phyloP scores from a whole-genome alignment of 2,888 invertebrate species.

The Epicampocera succincta region DNA sequence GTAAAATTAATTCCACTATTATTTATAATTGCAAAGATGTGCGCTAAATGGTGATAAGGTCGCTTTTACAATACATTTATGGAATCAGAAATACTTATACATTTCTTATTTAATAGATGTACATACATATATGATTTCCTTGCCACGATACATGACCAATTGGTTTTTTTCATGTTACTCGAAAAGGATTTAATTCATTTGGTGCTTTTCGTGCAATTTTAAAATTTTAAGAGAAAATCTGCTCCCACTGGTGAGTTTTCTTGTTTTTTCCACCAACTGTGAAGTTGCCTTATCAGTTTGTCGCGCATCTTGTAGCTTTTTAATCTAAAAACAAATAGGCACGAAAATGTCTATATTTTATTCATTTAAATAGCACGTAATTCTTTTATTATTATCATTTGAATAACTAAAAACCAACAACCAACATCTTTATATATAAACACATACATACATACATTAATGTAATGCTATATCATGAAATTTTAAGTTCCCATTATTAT shows the following conservation, averaged over 20 bases:
- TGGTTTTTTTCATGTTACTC: too few relatives aligned
- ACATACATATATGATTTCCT: too few relatives aligned
- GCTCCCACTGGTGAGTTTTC: too few relatives aligned
- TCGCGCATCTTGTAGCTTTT: not conserved
- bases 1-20: constrained; percentile 19
- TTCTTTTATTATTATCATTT: constrained; percentile 34
- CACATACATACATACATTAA: constrained; percentile 25
- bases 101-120: too few relatives aligned
- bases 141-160: too few relatives aligned
- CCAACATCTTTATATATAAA: constrained; percentile 3
- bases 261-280: not conserved
- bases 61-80: not conserved
- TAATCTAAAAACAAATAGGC: constrained; percentile 21
- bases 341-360: constrained; percentile 3
- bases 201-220: too few relatives aligned
- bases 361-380: constrained; percentile 22
- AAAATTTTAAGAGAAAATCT: too few relatives aligned
- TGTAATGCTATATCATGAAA: constrained; percentile 59
- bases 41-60: constrained; percentile 5
- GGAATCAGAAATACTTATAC: too few relatives aligned
- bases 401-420: not conserved
- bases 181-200: too few relatives aligned
- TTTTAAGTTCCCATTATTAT: constrained; percentile 68
- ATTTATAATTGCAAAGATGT: constrained; percentile 1
- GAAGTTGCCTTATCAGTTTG: not conserved